Evolutionary conservation across 1,140 invertebrate genomes (phyloP).

Genomic region (Drosophila sechellia): DNA sequence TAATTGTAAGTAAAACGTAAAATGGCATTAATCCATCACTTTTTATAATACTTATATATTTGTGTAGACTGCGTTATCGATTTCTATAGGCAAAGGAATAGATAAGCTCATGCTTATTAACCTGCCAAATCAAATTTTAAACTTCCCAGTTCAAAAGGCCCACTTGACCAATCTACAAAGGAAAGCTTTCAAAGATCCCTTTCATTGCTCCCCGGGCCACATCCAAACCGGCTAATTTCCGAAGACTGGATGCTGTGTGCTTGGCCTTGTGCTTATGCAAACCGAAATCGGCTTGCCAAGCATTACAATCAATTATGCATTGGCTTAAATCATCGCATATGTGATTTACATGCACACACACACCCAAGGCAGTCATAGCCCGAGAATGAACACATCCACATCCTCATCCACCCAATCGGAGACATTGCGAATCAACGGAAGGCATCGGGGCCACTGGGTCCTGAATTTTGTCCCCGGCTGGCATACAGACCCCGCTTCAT

Average conservation of each 20-base stretch:
- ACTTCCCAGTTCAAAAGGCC: not conserved
- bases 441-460: conserved; percentile 4
- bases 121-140: not conserved
- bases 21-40: no score
- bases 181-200: not conserved
- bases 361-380: not conserved
- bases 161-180: conserved; percentile 1
- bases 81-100: no score
- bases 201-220: conserved; percentile 11
- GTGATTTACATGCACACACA: conserved; percentile 14
- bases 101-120: no score
- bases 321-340: conserved; percentile 15
- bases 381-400: not conserved
- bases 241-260: conserved; percentile 1
- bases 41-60: no score
- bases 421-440: conserved; percentile 13
- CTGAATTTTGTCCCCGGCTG: not conserved
- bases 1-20: no score
- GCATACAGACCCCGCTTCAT: not conserved
- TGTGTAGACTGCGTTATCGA: no score
- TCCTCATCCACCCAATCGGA: not conserved
- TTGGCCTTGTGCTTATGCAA: conserved; percentile 17
- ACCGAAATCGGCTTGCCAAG: conserved; percentile 21
- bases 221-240: conserved; percentile 3
- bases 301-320: conserved; percentile 24